Evolutionary conservation across 2,888 invertebrate genomes (phyloP), one percentile per base, ranked within the genome.

Genomic region (Drosophila stalkeri): DNA sequence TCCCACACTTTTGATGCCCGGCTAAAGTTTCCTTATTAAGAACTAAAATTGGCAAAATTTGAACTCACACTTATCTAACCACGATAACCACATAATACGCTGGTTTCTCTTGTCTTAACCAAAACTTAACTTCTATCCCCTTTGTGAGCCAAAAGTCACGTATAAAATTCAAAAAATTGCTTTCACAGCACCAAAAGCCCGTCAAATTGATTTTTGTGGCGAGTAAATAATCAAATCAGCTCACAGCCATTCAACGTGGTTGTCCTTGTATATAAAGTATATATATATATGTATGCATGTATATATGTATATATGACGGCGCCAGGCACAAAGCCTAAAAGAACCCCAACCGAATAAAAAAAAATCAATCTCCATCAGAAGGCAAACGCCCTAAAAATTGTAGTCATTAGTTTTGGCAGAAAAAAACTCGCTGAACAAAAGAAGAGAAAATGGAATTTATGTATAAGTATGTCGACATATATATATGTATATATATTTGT

Each of bases 171-270:
- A 56, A 66, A 74, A 74, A 82, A 82, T 59, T 65, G 65, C 51
- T 54, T 37, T 46, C 61, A 57, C 49, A 54, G 35, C 44, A 20
- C 49, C 27, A 39, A 64, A 61, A 72, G 47, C 56, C 55, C 72
- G 60, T 74, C 65, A 83, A 83, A 83, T 83, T 87, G 88, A 83
- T 83, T 83, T 82, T 85, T 80, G 86, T 69, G 74, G 88, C 86
- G 57, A 82, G 82, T 69, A 87, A 84, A 84, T 84, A 84, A 87
- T 87, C 88, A 82, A 85, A 84, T 87, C 80, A 73, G 44, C 60
- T 69, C 68, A 44, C 68, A 44, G 63, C 54, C 72, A 81, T 77
- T 72, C 72, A 81, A 69, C 70, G 67, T 64, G 55, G 20, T 16
- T 35, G 46, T 64, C 59, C 72, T 69, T 60, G 39, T 23, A 23